A percentile compares a stretch with the other conserved stretches of the same genome.
These are phyloP conservation scores for Mormyrus lacerda DNA, from an alignment of 2,113 vertebrate species.

Conservation along the genomic window DNA sequence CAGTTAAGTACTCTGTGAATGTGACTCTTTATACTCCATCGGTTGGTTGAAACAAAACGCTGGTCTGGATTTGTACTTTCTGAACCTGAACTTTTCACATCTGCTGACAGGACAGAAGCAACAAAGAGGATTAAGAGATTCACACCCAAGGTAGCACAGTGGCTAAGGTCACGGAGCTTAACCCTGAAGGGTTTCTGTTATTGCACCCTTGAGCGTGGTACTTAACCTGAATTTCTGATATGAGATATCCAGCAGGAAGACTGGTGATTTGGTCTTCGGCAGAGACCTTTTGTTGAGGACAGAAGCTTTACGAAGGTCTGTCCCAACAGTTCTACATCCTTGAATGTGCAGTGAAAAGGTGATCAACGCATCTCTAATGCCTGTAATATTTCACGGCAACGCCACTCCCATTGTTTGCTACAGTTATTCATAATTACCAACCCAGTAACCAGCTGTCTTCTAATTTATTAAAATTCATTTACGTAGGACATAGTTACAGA, in stretches of 20 bases:
- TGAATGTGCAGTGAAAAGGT: not conserved
- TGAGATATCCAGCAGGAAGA: not conserved
- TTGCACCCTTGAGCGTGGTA: not conserved
- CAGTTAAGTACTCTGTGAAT: not conserved
- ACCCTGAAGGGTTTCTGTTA: not conserved
- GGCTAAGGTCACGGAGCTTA: not conserved
- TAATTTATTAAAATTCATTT: not conserved
- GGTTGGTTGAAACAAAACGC: not conserved
- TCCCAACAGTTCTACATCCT: not conserved
- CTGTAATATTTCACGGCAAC: not conserved
- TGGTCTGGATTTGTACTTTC: not conserved
- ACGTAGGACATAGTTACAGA: not conserved
- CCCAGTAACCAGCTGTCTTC: not conserved
- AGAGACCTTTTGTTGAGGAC: not conserved
- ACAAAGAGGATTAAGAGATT: constrained; percentile 1
- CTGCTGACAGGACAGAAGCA: not conserved
- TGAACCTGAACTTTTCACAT: not conserved
- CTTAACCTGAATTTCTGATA: not conserved
- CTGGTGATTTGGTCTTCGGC: not conserved
- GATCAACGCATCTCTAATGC: not conserved
- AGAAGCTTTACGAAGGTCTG: not conserved
- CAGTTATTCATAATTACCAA: not conserved
- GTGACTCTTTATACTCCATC: no score
- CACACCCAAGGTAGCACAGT: not conserved
- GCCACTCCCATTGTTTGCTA: not conserved